phyloP scores from a whole-genome alignment of 2,113 vertebrate genomes.

The Irena cyanogastra region DNA sequence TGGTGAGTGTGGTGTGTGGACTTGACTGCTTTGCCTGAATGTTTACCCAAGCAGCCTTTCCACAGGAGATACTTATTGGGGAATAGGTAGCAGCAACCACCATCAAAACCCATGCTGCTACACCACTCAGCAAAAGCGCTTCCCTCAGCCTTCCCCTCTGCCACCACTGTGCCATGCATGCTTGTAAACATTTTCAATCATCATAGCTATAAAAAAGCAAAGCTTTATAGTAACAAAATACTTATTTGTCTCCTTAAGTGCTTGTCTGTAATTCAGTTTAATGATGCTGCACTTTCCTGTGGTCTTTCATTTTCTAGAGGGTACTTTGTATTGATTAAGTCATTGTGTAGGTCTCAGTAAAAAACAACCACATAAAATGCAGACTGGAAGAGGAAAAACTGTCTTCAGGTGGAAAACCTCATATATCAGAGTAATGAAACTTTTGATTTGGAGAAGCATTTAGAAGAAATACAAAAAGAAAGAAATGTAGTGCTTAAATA shows the following conservation, averaged over 20 bases:
- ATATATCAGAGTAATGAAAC: slow-evolving; percentile 50
- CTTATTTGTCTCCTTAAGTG: slow-evolving; percentile 74
- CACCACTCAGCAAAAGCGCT: neutral
- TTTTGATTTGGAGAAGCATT: slow-evolving; percentile 14
- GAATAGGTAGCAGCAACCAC: too few species aligned
- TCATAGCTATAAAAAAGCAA: slow-evolving; percentile 57
- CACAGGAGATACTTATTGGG: too few species aligned
- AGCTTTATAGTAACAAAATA: slow-evolving; percentile 70
- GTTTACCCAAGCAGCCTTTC: too few species aligned
- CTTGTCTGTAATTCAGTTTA: slow-evolving; percentile 78
- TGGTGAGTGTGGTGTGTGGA: too few species aligned
- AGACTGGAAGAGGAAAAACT: slow-evolving; percentile 54
- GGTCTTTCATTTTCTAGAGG: slow-evolving; percentile 63
- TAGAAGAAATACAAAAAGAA: neutral
- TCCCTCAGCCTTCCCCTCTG: neutral
- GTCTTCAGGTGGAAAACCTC: slow-evolving; percentile 53
- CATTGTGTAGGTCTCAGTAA: slow-evolving; percentile 67
- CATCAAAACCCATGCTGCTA: too few species aligned
- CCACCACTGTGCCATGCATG: neutral
- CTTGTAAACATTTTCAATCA: slow-evolving; percentile 68
- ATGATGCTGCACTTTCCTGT: slow-evolving; percentile 70
- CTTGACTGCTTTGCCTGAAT: too few species aligned
- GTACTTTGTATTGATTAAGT: slow-evolving; percentile 75
- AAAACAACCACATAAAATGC: slow-evolving; percentile 68
- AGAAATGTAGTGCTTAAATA: neutral